Evolutionary conservation across 2,888 invertebrate genomes (phyloP).

Genomic region (Erebia aethiops): DNA sequence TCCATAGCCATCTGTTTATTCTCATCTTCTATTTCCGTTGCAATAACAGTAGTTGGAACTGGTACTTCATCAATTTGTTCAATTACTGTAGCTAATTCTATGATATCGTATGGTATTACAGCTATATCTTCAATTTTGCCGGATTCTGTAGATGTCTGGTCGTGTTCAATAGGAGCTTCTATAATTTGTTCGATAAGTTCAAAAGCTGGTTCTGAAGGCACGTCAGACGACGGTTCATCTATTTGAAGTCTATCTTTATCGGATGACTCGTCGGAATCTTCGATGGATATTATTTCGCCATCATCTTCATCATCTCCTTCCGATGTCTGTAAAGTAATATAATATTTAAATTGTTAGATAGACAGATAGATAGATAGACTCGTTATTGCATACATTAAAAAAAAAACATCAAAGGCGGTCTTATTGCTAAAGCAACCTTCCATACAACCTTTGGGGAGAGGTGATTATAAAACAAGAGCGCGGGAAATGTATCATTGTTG

Average conservation of each 20-base stretch:
- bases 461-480: too few relatives aligned
- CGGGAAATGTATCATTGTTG: too few relatives aligned
- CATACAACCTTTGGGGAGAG: too few relatives aligned
- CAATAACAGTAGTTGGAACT: not conserved
- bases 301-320: conserved; percentile 44
- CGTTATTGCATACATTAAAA: too few relatives aligned
- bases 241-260: conserved; percentile 46
- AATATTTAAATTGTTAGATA: not conserved
- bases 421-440: too few relatives aligned
- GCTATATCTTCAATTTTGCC: conserved; percentile 26
- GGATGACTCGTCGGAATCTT: conserved; percentile 55
- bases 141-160: not conserved
- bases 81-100: not conserved
- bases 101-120: not conserved
- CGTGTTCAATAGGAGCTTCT: not conserved
- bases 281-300: conserved; percentile 63
- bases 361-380: too few relatives aligned
- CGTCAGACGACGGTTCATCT: conserved; percentile 42
- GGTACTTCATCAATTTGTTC: conserved; percentile 25
- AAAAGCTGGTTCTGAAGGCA: not conserved
- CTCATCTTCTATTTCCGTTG: not conserved
- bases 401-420: too few relatives aligned
- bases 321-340: conserved; percentile 44
- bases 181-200: not conserved
- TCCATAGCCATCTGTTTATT: conserved; percentile 8